phyloP scores from a whole-genome alignment of 2,888 invertebrate genomes.

The Tetragnatha montana region DNA sequence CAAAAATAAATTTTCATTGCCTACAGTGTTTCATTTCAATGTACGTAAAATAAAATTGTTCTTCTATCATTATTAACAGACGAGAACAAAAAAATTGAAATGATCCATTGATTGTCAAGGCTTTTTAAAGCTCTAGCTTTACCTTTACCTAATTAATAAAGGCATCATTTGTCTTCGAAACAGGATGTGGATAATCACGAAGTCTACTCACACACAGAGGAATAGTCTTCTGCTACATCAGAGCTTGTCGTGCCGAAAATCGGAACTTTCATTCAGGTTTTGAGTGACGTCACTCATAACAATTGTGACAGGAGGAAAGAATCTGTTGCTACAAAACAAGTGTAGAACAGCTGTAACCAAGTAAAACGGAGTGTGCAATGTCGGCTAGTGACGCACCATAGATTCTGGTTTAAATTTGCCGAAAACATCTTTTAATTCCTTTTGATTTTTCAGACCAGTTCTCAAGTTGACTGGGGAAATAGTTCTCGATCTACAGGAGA shows the following conservation, averaged over 20 bases:
- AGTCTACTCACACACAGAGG: not conserved
- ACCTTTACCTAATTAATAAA: not conserved
- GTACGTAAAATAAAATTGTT: too few relatives aligned
- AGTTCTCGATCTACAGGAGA: conserved; percentile 22
- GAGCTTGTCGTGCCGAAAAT: not conserved
- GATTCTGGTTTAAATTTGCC: not conserved
- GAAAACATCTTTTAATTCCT: not conserved
- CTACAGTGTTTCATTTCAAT: too few relatives aligned
- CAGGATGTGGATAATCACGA: not conserved
- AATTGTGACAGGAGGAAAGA: conserved; percentile 29
- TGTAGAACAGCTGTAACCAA: conserved; percentile 26
- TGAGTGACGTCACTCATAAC: conserved; percentile 32
- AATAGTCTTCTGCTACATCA: not conserved
- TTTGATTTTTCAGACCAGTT: conserved; percentile 4
- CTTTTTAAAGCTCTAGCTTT: not conserved
- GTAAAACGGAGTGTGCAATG: not conserved
- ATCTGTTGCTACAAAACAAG: conserved; percentile 37
- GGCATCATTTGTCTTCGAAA: not conserved
- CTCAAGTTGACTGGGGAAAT: conserved; percentile 35
- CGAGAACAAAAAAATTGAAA: not conserved
- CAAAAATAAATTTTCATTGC: too few relatives aligned
- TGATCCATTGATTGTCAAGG: not conserved
- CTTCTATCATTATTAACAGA: too few relatives aligned
- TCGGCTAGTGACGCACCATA: not conserved
- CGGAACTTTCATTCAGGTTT: not conserved